A percentile compares a stretch with the other conserved stretches of the same genome.
phyloP scores from a whole-genome alignment of 2,888 invertebrate genomes.

The Girardia tigrina region DNA sequence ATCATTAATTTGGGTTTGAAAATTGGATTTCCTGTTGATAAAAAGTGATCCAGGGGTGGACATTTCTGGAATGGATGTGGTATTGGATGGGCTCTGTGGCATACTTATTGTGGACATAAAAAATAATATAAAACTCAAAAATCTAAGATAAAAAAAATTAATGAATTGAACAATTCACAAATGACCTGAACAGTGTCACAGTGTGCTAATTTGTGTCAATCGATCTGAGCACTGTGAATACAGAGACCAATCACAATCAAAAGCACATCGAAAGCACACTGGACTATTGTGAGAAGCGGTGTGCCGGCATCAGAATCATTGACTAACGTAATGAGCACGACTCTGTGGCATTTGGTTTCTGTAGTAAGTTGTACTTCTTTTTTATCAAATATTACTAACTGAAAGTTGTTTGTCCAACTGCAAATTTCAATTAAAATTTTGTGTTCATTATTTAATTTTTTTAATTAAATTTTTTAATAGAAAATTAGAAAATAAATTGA shows the following conservation, averaged over 20 bases:
- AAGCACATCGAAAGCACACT: not conserved
- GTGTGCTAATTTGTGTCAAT: not conserved
- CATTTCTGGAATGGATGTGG: not conserved
- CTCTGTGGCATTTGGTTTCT: no score
- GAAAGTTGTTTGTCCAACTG: no score
- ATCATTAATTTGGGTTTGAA: slow-evolving; percentile 1
- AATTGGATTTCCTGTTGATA: not conserved
- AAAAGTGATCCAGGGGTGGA: not conserved
- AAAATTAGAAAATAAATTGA: no score
- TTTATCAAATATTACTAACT: no score
- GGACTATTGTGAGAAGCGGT: not conserved
- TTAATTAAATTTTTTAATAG: no score
- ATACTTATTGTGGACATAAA: not conserved
- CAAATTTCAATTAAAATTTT: no score
- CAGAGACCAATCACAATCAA: no score
- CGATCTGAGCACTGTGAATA: not conserved
- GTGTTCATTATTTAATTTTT: no score
- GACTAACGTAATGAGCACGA: no score
- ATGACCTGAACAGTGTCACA: not conserved
- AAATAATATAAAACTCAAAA: no score
- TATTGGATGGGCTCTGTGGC: not conserved
- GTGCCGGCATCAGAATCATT: not conserved
- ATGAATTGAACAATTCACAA: not conserved
- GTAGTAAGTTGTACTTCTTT: no score
- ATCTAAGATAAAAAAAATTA: not conserved